Evolutionary conservation across 2,888 invertebrate genomes (phyloP).

Genomic region (Argyresthia albistria): DNA sequence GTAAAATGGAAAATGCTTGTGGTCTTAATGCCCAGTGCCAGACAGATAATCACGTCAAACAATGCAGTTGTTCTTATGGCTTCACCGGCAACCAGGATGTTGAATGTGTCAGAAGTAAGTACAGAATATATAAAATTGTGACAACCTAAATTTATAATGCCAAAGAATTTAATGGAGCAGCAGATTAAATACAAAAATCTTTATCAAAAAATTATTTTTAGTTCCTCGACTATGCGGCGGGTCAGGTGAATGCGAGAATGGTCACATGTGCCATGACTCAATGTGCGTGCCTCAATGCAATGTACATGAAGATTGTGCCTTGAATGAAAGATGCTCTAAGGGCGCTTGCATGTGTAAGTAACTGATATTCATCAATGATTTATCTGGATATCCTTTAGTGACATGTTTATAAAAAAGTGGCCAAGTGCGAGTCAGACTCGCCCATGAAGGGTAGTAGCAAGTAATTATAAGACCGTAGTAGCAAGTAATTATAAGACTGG

Average conservation of each 20-base stretch:
- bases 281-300: constrained; percentile 86
- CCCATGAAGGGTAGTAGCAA: too few relatives aligned
- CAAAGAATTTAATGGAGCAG: too few relatives aligned
- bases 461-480: too few relatives aligned
- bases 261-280: constrained; percentile 83
- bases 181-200: too few relatives aligned
- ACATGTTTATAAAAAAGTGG: not conserved
- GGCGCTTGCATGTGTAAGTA: constrained; percentile 85
- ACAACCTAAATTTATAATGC: not conserved
- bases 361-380: not conserved
- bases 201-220: constrained; percentile 23
- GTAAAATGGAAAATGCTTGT: constrained; percentile 81
- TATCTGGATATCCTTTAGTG: not conserved
- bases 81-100: constrained; percentile 89
- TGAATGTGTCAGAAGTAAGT: constrained; percentile 88
- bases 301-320: constrained; percentile 86
- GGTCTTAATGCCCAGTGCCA: constrained; percentile 88
- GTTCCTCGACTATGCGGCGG: constrained; percentile 84
- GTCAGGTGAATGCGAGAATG: constrained; percentile 79
- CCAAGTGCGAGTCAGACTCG: too few relatives aligned
- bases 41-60: constrained; percentile 79
- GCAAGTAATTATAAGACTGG: too few relatives aligned
- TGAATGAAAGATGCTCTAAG: constrained; percentile 89
- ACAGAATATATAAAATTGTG: not conserved
- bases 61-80: constrained; percentile 87